Evolutionary conservation across 2,888 invertebrate species (phyloP), one percentile per base, ranked within the genome.

Genomic region (Philereme transversata): DNA sequence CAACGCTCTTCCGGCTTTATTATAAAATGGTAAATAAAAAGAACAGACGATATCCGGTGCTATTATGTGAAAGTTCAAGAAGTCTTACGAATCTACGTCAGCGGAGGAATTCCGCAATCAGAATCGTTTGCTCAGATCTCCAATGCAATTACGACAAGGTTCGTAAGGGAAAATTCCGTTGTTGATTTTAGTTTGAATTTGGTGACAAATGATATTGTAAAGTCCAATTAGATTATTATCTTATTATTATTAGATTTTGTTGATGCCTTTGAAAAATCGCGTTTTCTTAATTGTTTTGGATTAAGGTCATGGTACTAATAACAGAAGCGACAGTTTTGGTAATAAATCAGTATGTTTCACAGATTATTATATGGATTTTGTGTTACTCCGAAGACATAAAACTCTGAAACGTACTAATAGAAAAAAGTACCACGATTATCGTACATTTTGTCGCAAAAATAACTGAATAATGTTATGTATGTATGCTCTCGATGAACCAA

Each of bases 31-130:
- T 34, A 7, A 10, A 5, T 22, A 11, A 34, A 36, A 45, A 44
- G 8, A 9, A 33, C 48, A 49, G 10, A 9, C 4, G 8, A 45
- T n/a, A 43, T 55, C 60, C 41, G 52, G 54, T 40, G 44, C 34
- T 55, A 34, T 45, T 46, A 43, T 62, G 62, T 55, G 62, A 58
- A 62, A 62, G 62, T 62, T 55, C 57, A 62, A 62, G 54, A 57
- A 40, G 40, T 54, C 60, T 51, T 55, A 51, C 38, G 49, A 54
- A 51, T 51, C 40, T 50, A 45, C 50, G 53, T 53, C 49, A 59
- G 41, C 33, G 33, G 45, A 36, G 43, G 43, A 51, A 51, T 60
- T 56, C 52, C 56, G 55, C 38, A 60, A 60, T 56, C 55, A 50
- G 35, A 10, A 43, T 59, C 45, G 45, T 4, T 36, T 36, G 10